Evolutionary conservation across 2,797 vertebrate genomes (phyloP).

Genomic region (Neomorphus geoffroyi): DNA sequence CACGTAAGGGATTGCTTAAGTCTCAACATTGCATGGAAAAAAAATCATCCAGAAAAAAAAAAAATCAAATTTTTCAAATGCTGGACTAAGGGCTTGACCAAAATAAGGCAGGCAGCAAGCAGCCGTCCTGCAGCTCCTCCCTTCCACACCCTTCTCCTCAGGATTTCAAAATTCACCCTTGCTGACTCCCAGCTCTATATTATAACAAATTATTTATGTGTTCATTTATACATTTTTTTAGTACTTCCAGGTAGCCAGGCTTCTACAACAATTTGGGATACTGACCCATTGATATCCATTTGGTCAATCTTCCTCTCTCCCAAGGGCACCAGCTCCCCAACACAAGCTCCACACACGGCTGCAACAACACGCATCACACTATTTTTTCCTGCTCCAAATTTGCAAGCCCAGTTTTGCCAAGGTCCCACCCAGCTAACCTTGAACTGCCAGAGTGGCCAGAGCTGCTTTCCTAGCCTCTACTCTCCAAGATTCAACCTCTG

Average conservation of each 20-base stretch:
- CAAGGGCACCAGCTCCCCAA: not conserved
- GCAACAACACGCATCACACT: not conserved
- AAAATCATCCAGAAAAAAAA: not conserved
- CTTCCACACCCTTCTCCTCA: not conserved
- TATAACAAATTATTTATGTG: not conserved
- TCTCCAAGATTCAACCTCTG: not conserved
- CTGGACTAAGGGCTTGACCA: not conserved
- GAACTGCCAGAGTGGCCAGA: not conserved
- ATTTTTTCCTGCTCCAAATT: not conserved
- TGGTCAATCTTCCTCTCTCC: not conserved
- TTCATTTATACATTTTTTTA: not conserved
- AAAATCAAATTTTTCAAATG: not conserved
- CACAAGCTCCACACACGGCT: accelerated
- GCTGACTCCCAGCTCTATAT: not conserved
- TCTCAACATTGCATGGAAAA: not conserved
- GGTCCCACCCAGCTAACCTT: not conserved
- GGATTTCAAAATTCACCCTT: not conserved
- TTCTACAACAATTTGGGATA: not conserved
- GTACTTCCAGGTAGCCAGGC: not conserved
- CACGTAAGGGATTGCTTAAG: not conserved
- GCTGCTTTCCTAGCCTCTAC: not conserved
- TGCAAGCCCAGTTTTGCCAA: not conserved
- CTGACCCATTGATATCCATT: not conserved
- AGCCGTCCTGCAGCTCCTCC: not conserved
- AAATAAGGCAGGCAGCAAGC: not conserved